Evolutionary conservation across 2,888 invertebrate genomes (phyloP).

Genomic region (Neoascia interrupta): DNA sequence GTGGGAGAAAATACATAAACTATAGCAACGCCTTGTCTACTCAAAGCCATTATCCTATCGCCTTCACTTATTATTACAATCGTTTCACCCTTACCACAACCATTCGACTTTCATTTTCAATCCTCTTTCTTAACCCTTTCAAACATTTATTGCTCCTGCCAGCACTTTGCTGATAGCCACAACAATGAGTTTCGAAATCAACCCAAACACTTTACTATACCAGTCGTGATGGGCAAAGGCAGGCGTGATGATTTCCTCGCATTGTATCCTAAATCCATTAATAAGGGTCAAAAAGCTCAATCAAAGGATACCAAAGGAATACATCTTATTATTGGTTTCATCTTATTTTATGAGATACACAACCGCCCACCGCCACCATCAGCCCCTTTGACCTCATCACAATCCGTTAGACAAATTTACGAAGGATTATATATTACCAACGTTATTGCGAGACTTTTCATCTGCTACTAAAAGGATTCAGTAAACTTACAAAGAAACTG

Average conservation of each 20-base stretch:
- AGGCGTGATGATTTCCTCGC: not conserved
- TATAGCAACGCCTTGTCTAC: no score
- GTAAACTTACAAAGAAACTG: constrained; percentile 33
- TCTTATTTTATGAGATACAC: constrained; percentile 45
- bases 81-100: constrained; percentile 1
- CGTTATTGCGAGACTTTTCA: constrained; percentile 41
- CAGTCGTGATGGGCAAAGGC: constrained; percentile 1
- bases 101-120: not conserved
- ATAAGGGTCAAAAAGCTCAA: constrained; percentile 62
- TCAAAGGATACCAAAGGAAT: constrained; percentile 52
- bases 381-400: not conserved
- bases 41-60: no score
- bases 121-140: not conserved
- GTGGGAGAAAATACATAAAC: not conserved
- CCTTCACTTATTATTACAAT: constrained; percentile 24
- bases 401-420: constrained; percentile 55
- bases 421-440: constrained; percentile 53
- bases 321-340: constrained; percentile 57
- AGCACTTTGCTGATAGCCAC: constrained; percentile 11
- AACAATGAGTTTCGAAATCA: constrained; percentile 44
- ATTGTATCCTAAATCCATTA: constrained; percentile 48
- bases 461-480: constrained; percentile 19
- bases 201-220: constrained; percentile 25
- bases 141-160: not conserved
- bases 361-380: constrained; percentile 10